phyloP scores from a whole-genome alignment of 2,113 vertebrate genomes.

The Limnothrissa miodon region DNA sequence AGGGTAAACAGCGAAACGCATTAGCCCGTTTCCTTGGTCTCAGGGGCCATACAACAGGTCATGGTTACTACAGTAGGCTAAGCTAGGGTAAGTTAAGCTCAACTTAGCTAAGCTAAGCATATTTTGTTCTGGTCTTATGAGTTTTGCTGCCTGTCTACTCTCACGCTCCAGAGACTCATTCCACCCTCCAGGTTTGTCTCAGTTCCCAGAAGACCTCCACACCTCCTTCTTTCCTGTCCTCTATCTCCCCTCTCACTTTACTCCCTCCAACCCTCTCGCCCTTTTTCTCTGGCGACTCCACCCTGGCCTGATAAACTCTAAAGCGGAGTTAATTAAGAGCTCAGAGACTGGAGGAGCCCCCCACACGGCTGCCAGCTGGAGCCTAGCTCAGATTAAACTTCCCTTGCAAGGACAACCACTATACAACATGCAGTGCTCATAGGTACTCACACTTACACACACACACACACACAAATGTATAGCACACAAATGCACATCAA shows the following conservation, averaged over 20 bases:
- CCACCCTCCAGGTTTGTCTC: neutral
- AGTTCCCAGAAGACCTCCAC: neutral
- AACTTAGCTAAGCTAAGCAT: neutral
- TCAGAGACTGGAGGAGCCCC: conserved; percentile 55
- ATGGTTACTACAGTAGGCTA: neutral
- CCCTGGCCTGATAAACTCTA: conserved; percentile 17
- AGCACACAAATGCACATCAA: neutral
- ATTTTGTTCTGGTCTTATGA: neutral
- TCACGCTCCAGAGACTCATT: neutral
- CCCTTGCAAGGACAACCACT: conserved; percentile 37
- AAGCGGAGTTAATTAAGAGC: conserved; percentile 71
- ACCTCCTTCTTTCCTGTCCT: neutral
- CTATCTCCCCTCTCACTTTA: neutral
- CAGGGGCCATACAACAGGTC: neutral
- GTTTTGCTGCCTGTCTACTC: neutral
- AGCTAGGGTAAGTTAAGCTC: neutral
- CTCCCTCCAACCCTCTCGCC: neutral
- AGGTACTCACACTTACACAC: conserved; percentile 55
- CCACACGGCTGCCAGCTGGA: conserved; percentile 55
- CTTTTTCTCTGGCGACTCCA: neutral
- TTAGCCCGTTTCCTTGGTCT: neutral
- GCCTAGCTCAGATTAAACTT: conserved; percentile 69
- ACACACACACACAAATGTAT: neutral
- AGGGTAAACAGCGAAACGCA: neutral
- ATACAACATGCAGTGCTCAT: conserved; percentile 42